These are phyloP conservation scores for Fragum whitleyi DNA, from an alignment of 2,888 invertebrate species.

Conservation along the genomic window DNA sequence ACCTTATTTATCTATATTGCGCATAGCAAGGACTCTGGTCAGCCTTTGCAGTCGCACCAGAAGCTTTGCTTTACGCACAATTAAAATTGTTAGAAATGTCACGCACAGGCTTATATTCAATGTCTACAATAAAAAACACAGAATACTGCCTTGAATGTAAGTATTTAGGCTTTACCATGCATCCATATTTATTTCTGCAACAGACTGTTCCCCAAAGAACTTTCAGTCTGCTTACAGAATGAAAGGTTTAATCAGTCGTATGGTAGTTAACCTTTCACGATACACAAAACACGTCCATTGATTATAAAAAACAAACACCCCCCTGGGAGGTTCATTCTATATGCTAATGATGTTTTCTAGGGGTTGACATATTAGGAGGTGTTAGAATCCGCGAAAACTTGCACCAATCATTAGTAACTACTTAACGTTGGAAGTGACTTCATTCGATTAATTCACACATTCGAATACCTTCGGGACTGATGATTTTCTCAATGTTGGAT, in stretches of 20 bases:
- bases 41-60: too few species aligned
- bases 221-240: too few species aligned
- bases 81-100: too few species aligned
- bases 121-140: too few species aligned
- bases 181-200: too few species aligned
- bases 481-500: constrained; percentile 58
- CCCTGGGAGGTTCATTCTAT: constrained; percentile 35
- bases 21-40: too few species aligned
- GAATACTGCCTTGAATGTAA: too few species aligned
- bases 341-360: constrained; percentile 60
- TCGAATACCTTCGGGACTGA: constrained; percentile 58
- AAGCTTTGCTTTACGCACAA: too few species aligned
- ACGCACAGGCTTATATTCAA: too few species aligned
- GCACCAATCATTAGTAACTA: constrained; percentile 63
- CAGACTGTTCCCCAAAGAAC: too few species aligned
- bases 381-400: constrained; percentile 64
- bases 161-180: too few species aligned
- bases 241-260: constrained; percentile 36
- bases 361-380: constrained; percentile 66
- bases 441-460: constrained; percentile 64
- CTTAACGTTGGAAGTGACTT: constrained; percentile 59
- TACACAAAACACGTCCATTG: constrained; percentile 59
- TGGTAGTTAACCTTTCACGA: constrained; percentile 37
- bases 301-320: constrained; percentile 47
- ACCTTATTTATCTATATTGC: too few species aligned